Evolutionary conservation across 1,140 invertebrate species (phyloP), one percentile per base, ranked within the genome.

Genomic region (Polypedilum vanderplanki): DNA sequence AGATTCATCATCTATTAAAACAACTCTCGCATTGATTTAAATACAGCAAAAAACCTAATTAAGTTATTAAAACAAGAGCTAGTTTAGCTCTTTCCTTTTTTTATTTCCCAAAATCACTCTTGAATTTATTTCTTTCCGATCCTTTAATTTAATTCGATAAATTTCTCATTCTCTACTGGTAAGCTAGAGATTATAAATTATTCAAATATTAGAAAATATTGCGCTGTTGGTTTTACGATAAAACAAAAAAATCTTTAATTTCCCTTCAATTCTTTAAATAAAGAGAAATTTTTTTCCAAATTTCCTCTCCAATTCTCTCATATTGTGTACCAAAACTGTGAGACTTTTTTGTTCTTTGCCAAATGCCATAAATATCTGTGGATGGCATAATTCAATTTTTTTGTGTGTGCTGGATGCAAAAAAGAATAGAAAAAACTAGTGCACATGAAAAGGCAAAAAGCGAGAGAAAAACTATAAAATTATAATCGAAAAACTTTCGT

Each of bases 401-500:
- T 57, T 57, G n/a, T 57, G 10, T 15, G 41, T 57, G 12, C 46
- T 57, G 46, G 24, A 33, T 33, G 24, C 24, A 33, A 33, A 33
- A 33, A 33, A 33, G 24, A 33, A 57, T 57, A 57, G 12, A n/a
- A 57, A 57, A n/a, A n/a, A n/a, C 4, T 15, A 57, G 1, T n/a
- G 46, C 46, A 57, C 8, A 46, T 12, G 15, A 57, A 15, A 57
- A 15, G 12, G 12, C 46, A 57, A 46, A 46, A 46, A 46, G 46
- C 46, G 24, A 46, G 24, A 46, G 17, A 20, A 20, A 12, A 70
- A 70, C 65, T 70, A 70, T 70, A 70, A 70, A 70, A 70, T 70
- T 70, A 70, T 70, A 70, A 70, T 70, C 65, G 65, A 70, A 70
- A 70, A 70, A 70, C n/a, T 70, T 70, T 70, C 18, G 17, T 70